Percentiles rank a stretch among this genome's conserved stretches.
Evolutionary conservation across 2,888 invertebrate species (phyloP).

Genomic region (Drosophila setosimentum): DNA sequence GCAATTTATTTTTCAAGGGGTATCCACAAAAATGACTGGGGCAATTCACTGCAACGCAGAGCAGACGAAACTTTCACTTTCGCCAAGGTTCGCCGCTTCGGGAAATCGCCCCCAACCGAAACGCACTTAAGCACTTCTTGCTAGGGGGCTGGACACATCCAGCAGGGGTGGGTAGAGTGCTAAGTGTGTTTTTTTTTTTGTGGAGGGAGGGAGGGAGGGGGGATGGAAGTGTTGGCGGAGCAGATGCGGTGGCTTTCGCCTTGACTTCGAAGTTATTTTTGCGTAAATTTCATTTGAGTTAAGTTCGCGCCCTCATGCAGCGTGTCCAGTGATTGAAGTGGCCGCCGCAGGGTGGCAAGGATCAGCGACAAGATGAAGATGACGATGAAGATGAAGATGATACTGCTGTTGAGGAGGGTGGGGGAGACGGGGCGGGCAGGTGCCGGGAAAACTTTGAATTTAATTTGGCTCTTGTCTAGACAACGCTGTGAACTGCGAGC

Average conservation of each 20-base stretch:
- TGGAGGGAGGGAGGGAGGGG: neutral
- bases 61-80: conserved; percentile 56
- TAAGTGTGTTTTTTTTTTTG: neutral
- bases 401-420: neutral
- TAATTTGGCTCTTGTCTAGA: conserved; percentile 73
- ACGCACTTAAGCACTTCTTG: conserved; percentile 32
- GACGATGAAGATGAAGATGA: neutral
- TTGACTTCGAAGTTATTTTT: conserved; percentile 46
- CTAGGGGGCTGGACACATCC: neutral
- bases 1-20: conserved; percentile 10
- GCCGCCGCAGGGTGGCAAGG: conserved; percentile 43
- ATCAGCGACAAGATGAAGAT: conserved; percentile 10
- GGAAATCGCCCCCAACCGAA: conserved; percentile 9
- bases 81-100: conserved; percentile 5
- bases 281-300: conserved; percentile 60
- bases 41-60: conserved; percentile 35
- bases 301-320: conserved; percentile 42
- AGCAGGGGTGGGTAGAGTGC: neutral
- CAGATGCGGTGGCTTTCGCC: conserved; percentile 6
- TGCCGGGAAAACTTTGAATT: conserved; percentile 65
- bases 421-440: neutral
- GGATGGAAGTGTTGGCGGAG: too few relatives aligned
- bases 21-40: conserved; percentile 15
- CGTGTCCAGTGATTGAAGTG: conserved; percentile 53
- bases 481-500: conserved; percentile 35